Base-by-base conservation (phyloP, 23 tunicate genomes). In the Ascidia mentula region DNA sequence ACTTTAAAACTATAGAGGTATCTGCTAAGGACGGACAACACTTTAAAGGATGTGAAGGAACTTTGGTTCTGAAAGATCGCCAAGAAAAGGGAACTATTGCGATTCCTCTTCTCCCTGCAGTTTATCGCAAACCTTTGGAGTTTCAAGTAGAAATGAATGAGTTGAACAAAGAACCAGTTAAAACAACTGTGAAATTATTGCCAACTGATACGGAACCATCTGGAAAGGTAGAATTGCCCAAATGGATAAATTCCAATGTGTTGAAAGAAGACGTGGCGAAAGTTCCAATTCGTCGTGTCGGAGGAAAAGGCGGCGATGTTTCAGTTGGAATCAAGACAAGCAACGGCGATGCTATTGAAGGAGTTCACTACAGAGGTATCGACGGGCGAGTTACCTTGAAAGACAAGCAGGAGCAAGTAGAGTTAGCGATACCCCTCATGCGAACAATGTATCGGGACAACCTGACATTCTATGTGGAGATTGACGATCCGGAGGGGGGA, bases 261-360 rank as follows among this genome's bases (percentile, higher is more conserved):
- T 70, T 73, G 31, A 40, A 75, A 61, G 59, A 74, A 18, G 53
- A 86, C 0, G 72, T 79, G 36, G 28, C 12, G 77, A 65, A 4
- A 32, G 37, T 80, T 0, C 75, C 75, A 22, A 59, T 80, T 6
- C 69, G 34, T 35, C 45, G 84, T 33, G 17, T 65, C 28, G 81
- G 32, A 45, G 81, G 81, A 30, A 36, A n/a, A 6, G 81, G 81
- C 7, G 81, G 81, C 15, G 70, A 86, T 0, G 78, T 86, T 17
- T 69, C 82, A 9, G 77, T 80, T 3, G 28, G 18, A 22, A 32
- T 76, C 30, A 80, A 40, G n/a, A 73, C 90, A 38, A 22, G 24
- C 22, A 75, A 86, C 36, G 81, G 74, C 20, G 75, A 77, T 36
- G 97, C 97, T 0, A 39, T 73, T 7, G 82, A 80, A 18, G 90